Percentiles rank a stretch among this genome's conserved stretches.
phyloP scores from a whole-genome alignment of 1,140 invertebrate species.

The Triops cancriformis region DNA sequence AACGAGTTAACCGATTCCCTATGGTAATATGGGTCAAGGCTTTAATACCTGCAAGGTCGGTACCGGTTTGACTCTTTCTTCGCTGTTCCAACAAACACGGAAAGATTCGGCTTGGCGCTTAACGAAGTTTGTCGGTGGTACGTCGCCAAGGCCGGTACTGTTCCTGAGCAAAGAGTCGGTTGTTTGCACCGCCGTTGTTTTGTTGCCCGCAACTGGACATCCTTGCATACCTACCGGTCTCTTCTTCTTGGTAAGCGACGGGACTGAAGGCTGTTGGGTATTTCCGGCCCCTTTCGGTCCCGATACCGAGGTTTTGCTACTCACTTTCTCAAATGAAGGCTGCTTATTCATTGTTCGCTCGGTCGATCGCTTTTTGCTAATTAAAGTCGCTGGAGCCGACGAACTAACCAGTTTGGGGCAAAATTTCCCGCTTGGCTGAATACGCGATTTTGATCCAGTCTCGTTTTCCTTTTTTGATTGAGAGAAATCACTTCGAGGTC shows the following conservation, averaged over 20 bases:
- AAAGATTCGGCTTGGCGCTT: not conserved
- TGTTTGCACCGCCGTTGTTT: not conserved
- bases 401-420: not conserved
- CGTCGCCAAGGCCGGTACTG: not conserved
- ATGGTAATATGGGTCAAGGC: not conserved
- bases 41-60: not conserved
- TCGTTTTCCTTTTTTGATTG: not conserved
- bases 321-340: not conserved
- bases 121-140: not conserved
- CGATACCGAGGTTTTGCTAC: not conserved
- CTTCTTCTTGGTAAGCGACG: too few species aligned
- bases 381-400: not conserved
- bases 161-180: not conserved
- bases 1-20: not conserved
- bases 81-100: not conserved
- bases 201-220: not conserved
- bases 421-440: not conserved
- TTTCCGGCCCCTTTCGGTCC: too few species aligned
- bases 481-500: not conserved
- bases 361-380: not conserved
- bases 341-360: not conserved
- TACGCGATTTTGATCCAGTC: not conserved
- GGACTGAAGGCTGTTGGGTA: too few species aligned
- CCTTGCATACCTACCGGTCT: not conserved
- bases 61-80: not conserved